Percentiles rank a stretch among this genome's conserved stretches.
phyloP scores from a whole-genome alignment of 2,888 invertebrate species.

The Drosophila ustulata region DNA sequence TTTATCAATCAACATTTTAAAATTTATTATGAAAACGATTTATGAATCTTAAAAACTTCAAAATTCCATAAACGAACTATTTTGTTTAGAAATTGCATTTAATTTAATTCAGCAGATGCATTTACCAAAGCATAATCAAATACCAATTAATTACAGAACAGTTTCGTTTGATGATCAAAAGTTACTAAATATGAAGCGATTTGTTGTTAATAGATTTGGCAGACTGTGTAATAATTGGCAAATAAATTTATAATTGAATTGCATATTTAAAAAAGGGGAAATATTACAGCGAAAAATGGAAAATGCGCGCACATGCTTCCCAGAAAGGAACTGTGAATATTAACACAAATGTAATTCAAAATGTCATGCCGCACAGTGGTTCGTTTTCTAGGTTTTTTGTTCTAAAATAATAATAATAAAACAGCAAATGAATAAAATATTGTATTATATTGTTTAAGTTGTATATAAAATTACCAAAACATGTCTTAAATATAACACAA shows the following conservation, averaged over 20 bases:
- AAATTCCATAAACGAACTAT: too few species aligned
- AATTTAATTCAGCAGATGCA: neutral
- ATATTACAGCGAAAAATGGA: constrained; percentile 13
- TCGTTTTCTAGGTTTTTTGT: too few species aligned
- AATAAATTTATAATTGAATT: constrained; percentile 63
- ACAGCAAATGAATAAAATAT: too few species aligned
- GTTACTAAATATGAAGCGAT: constrained; percentile 1
- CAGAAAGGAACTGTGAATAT: constrained; percentile 1
- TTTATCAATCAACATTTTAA: too few species aligned
- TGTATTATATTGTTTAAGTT: too few species aligned
- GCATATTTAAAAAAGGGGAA: constrained; percentile 14
- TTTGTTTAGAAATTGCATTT: neutral
- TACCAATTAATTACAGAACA: neutral
- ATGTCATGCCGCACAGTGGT: neutral
- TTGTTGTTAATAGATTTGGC: constrained; percentile 6
- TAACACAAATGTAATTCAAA: constrained; percentile 23
- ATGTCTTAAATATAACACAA: too few species aligned
- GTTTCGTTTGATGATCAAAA: neutral
- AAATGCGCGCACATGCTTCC: constrained; percentile 27
- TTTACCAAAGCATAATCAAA: neutral
- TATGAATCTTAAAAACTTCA: too few species aligned
- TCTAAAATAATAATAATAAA: too few species aligned
- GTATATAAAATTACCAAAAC: too few species aligned
- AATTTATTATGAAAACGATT: too few species aligned
- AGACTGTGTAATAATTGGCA: constrained; percentile 33